Evolutionary conservation across 2,888 invertebrate genomes (phyloP).

Genomic region (Globia sparganii): DNA sequence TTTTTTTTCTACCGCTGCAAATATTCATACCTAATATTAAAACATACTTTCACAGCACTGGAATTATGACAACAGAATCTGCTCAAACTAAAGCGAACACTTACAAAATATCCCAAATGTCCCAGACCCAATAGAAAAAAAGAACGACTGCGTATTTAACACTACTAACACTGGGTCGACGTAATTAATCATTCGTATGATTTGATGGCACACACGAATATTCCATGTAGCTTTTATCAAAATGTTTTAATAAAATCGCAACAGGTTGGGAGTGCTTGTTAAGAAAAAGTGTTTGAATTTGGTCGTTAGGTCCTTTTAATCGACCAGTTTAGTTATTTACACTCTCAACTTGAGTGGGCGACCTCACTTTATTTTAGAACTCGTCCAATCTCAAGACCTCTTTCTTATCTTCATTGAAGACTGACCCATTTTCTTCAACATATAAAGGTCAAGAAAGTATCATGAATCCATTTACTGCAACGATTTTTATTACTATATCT

Average conservation of each 20-base stretch:
- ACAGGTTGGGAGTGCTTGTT: conserved; percentile 41
- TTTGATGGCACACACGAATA: conserved; percentile 50
- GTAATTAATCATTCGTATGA: conserved; percentile 55
- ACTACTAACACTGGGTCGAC: conserved; percentile 41
- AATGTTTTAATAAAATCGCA: conserved; percentile 51
- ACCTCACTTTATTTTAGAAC: neutral
- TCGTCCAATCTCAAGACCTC: neutral
- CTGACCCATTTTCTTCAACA: neutral
- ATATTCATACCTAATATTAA: neutral
- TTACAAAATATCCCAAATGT: neutral
- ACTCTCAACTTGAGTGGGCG: neutral
- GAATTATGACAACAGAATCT: neutral
- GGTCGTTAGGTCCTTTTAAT: neutral
- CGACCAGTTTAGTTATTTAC: neutral
- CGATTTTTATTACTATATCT: no score
- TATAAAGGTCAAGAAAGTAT: neutral
- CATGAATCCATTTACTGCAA: neutral
- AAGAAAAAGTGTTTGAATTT: conserved; percentile 46
- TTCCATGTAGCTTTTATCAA: conserved; percentile 31
- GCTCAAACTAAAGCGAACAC: neutral
- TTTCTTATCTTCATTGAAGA: neutral
- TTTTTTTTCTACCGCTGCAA: neutral
- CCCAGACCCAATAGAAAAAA: conserved; percentile 22
- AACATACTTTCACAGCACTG: neutral
- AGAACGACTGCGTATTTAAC: conserved; percentile 35